A percentile compares a stretch with the other conserved stretches of the same genome.
Evolutionary conservation across 2,888 invertebrate species (phyloP).

Genomic region (Muschampia staudingeri): DNA sequence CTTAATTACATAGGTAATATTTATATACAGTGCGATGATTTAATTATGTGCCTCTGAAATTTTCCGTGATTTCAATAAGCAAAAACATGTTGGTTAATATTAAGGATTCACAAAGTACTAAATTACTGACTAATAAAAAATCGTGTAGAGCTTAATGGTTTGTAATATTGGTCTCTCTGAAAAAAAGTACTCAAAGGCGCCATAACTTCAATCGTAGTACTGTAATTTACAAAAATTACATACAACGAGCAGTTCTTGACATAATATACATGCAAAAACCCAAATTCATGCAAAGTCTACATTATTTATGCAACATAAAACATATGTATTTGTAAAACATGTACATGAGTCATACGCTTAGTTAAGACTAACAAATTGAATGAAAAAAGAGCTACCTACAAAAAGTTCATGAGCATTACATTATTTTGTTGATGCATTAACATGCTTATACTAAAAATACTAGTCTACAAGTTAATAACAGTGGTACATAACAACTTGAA

Average conservation of each 20-base stretch:
- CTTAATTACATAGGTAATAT: background rate
- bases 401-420: constrained; percentile 16
- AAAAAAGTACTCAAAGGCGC: background rate
- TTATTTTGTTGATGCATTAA: constrained; percentile 13
- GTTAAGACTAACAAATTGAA: background rate
- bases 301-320: constrained; percentile 2
- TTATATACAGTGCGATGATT: background rate
- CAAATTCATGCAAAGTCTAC: background rate
- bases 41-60: background rate
- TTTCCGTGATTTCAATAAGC: background rate
- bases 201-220: constrained; percentile 1
- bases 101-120: background rate
- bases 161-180: background rate
- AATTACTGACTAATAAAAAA: constrained; percentile 1
- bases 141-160: background rate
- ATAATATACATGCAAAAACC: background rate
- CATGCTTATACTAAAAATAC: background rate
- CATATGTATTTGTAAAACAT: background rate
- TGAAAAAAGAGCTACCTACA: background rate
- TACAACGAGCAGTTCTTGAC: background rate
- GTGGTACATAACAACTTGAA: background rate
- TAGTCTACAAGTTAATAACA: background rate
- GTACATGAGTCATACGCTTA: background rate
- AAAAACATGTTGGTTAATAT: background rate
- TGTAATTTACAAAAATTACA: constrained; percentile 6